Conservation (phyloP, 2,888 invertebrate genomes). For the Heliconius cydno region DNA sequence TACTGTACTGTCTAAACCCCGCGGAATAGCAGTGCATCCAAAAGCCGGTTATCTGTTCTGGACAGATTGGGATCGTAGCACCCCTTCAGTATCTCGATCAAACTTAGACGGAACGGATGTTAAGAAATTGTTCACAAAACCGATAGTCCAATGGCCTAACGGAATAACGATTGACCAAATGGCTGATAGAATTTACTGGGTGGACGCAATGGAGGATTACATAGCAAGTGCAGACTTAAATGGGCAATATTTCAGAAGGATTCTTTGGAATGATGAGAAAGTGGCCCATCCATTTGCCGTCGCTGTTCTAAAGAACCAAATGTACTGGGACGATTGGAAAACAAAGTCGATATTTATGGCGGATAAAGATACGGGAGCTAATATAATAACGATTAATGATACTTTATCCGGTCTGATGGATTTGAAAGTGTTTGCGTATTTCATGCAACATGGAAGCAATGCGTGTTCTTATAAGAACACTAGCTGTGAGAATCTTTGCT, state of each 20-base stretch:
- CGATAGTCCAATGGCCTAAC: conserved; percentile 92
- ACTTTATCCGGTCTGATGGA: conserved; percentile 91
- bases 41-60: conserved; percentile 90
- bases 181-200: conserved; percentile 93
- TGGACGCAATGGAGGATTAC: conserved; percentile 92
- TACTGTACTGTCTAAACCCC: conserved; percentile 86
- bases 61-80: conserved; percentile 93
- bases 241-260: conserved; percentile 86
- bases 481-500: conserved; percentile 89
- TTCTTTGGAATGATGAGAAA: conserved; percentile 85
- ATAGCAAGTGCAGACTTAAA: conserved; percentile 90
- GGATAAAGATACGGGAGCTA: conserved; percentile 89
- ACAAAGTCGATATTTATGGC: conserved; percentile 90
- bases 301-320: conserved; percentile 91
- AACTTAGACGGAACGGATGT: conserved; percentile 90
- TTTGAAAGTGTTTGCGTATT: conserved; percentile 89
- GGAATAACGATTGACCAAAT: conserved; percentile 93
- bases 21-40: conserved; percentile 93
- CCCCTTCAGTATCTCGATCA: conserved; percentile 90
- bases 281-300: conserved; percentile 94
- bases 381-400: conserved; percentile 83
- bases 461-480: conserved; percentile 85
- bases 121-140: conserved; percentile 85
- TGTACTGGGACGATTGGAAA: conserved; percentile 97
- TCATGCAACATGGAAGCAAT: conserved; percentile 89